A percentile compares a stretch with the other conserved stretches of the same genome.
Conservation (phyloP, 2,888 invertebrate species). For the Plagodis dolabraria region DNA sequence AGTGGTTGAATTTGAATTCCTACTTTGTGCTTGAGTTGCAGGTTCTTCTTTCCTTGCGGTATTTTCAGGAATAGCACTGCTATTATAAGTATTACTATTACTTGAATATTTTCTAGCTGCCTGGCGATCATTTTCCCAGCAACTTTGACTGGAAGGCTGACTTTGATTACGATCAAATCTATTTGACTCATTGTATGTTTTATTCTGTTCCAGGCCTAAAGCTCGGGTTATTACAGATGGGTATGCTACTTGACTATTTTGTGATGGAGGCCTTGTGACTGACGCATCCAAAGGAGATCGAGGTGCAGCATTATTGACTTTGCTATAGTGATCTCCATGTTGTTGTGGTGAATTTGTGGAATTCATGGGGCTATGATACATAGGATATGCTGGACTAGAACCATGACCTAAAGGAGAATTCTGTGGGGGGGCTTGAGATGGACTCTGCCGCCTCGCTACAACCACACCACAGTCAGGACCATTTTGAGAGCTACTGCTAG, state of each 20-base stretch:
- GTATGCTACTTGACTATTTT: slow-evolving; percentile 88
- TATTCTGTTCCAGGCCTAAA: slow-evolving; percentile 86
- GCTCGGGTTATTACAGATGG: slow-evolving; percentile 93
- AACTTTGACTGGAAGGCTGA: slow-evolving; percentile 77
- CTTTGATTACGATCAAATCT: slow-evolving; percentile 82
- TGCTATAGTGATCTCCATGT: slow-evolving; percentile 82
- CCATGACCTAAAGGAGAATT: slow-evolving; percentile 90
- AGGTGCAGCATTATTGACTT: slow-evolving; percentile 84
- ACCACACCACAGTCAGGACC: slow-evolving; percentile 88
- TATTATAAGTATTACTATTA: slow-evolving; percentile 71
- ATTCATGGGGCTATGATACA: slow-evolving; percentile 93
- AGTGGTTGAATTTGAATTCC: slow-evolving; percentile 68
- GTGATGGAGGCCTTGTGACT: slow-evolving; percentile 86
- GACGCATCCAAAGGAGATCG: slow-evolving; percentile 89
- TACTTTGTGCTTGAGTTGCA: slow-evolving; percentile 75
- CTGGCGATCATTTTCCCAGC: slow-evolving; percentile 86
- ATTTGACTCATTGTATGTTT: slow-evolving; percentile 74
- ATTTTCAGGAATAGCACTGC: slow-evolving; percentile 71
- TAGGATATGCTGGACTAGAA: slow-evolving; percentile 92
- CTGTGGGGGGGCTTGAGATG: slow-evolving; percentile 88
- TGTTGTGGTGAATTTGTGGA: slow-evolving; percentile 90
- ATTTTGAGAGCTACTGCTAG: slow-evolving; percentile 86
- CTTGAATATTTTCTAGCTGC: slow-evolving; percentile 78
- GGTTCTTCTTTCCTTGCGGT: slow-evolving; percentile 77
- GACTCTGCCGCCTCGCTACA: slow-evolving; percentile 88